phyloP scores from a whole-genome alignment of 2,888 invertebrate genomes.

The Oithona nana region DNA sequence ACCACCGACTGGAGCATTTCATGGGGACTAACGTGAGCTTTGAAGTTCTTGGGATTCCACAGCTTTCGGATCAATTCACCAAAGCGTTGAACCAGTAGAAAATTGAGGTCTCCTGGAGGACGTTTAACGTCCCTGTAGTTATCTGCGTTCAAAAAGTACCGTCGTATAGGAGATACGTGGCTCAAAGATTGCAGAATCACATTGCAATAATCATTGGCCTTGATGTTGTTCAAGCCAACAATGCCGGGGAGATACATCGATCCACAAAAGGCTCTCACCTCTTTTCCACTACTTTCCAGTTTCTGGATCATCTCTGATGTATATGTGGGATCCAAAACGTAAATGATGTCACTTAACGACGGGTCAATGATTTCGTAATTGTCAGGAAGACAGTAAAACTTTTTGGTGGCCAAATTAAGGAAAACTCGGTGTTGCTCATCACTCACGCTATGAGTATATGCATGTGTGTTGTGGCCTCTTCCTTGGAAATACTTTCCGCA shows the following conservation, averaged over 20 bases:
- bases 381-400: slow-evolving; percentile 96
- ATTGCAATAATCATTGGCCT: slow-evolving; percentile 99
- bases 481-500: slow-evolving; percentile 93
- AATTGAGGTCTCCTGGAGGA: slow-evolving; percentile 86
- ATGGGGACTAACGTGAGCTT: slow-evolving; percentile 97
- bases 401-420: slow-evolving; percentile 81
- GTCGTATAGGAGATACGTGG: slow-evolving; percentile 78
- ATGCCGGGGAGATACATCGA: slow-evolving; percentile 92
- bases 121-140: slow-evolving; percentile 72
- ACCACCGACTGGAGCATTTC: slow-evolving; percentile 99
- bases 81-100: slow-evolving; percentile 72
- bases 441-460: slow-evolving; percentile 94
- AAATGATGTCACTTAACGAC: slow-evolving; percentile 93
- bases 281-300: slow-evolving; percentile 58
- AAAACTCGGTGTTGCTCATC: slow-evolving; percentile 97
- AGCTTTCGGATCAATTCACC: slow-evolving; percentile 89
- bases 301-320: slow-evolving; percentile 56
- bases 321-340: slow-evolving; percentile 93
- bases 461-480: slow-evolving; percentile 91
- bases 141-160: slow-evolving; percentile 83
- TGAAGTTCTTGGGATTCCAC: slow-evolving; percentile 98
- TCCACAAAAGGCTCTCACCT: slow-evolving; percentile 86
- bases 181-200: slow-evolving; percentile 86
- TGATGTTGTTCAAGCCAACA: slow-evolving; percentile 95
- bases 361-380: slow-evolving; percentile 98